Percentiles rank a stretch among this genome's conserved stretches.
phyloP scores from a whole-genome alignment of 2,113 vertebrate species.

The Heloderma charlesbogerti region DNA sequence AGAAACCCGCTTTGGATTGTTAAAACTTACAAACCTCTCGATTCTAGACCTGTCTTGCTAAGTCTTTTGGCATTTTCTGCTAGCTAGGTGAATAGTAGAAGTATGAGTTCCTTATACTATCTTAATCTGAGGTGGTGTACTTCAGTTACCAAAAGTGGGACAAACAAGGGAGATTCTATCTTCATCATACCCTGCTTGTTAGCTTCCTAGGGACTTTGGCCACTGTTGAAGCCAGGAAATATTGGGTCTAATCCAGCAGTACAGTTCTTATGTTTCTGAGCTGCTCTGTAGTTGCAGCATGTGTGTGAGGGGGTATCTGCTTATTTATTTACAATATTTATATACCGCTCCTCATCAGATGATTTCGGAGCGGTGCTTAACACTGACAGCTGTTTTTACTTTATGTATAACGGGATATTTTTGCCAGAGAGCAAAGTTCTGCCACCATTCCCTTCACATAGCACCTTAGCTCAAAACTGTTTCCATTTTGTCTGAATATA shows the following conservation, averaged over 20 bases:
- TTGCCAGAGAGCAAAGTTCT: no score
- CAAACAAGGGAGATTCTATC: background rate
- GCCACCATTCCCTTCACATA: background rate
- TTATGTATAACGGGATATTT: no score
- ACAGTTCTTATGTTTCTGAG: background rate
- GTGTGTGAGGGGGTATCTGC: background rate
- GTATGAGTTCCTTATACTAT: background rate
- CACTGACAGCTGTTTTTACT: background rate
- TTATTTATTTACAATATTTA: no score
- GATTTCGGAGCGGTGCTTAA: no score
- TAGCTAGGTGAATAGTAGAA: background rate
- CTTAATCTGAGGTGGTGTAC: background rate
- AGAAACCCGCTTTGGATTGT: background rate
- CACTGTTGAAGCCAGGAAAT: no score
- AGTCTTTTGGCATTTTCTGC: background rate
- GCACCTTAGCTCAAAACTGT: background rate
- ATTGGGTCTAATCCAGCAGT: background rate
- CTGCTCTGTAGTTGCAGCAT: background rate
- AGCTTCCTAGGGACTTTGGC: background rate
- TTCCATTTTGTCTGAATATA: background rate
- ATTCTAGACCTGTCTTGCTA: background rate
- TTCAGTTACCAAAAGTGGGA: background rate
- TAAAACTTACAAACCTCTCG: background rate
- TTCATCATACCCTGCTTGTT: background rate
- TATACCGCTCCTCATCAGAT: no score